A percentile compares a stretch with the other conserved stretches of the same genome.
Evolutionary conservation across 2,113 vertebrate species (phyloP).

Genomic region (Cyanistes caeruleus): DNA sequence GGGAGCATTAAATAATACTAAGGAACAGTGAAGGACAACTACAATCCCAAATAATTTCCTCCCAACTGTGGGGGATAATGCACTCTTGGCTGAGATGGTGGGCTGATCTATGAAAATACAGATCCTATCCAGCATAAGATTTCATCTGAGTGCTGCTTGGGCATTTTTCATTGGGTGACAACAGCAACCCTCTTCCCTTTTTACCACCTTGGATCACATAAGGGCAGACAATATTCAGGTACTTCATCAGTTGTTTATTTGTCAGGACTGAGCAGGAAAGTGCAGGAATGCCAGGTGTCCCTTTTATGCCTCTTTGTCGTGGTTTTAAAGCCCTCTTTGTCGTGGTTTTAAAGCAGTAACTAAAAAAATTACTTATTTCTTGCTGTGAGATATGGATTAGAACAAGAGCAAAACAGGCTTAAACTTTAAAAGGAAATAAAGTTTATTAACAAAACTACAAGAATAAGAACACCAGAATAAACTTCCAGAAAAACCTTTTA

Average conservation of each 20-base stretch:
- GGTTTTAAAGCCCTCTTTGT: too few species aligned
- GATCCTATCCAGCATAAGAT: background rate
- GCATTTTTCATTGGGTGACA: background rate
- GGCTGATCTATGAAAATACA: background rate
- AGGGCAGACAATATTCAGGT: background rate
- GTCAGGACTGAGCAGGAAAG: background rate
- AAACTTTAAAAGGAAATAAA: too few species aligned
- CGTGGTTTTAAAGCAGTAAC: too few species aligned
- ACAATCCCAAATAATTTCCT: background rate
- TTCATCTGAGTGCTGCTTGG: background rate
- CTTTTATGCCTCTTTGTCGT: background rate
- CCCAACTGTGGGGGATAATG: background rate
- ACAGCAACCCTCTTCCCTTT: background rate
- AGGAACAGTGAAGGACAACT: background rate
- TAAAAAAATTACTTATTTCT: too few species aligned
- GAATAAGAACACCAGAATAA: too few species aligned
- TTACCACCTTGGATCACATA: background rate
- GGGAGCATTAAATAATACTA: background rate
- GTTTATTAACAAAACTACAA: too few species aligned
- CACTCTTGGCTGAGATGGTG: background rate
- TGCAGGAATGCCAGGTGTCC: background rate
- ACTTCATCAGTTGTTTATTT: background rate
- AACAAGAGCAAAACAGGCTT: too few species aligned
- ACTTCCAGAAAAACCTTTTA: too few species aligned
- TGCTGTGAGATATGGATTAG: too few species aligned